Evolutionary conservation across 2,113 vertebrate genomes (phyloP).

Genomic region (Ciconia maguari): DNA sequence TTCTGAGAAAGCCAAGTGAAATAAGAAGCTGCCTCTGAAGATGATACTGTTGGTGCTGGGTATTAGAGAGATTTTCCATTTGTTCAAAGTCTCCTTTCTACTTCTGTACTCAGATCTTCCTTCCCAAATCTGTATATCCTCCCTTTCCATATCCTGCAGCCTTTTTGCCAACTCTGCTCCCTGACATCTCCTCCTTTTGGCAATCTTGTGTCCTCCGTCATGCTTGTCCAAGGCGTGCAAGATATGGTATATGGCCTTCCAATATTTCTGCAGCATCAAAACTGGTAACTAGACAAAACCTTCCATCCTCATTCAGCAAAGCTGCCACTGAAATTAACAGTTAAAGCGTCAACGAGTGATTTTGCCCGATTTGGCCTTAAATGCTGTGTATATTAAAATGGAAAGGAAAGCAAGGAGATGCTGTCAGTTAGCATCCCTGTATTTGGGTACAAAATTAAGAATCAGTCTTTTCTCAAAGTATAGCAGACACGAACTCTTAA

Average conservation of each 20-base stretch:
- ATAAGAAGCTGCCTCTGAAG: constrained; percentile 16
- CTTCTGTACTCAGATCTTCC: neutral
- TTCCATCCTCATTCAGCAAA: neutral
- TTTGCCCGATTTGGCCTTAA: constrained; percentile 9
- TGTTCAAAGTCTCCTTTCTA: neutral
- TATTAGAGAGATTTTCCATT: neutral
- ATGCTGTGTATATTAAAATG: neutral
- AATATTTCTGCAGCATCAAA: neutral
- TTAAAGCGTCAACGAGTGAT: neutral
- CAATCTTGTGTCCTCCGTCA: neutral
- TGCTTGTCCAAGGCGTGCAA: neutral
- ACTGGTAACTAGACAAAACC: neutral
- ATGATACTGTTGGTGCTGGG: neutral
- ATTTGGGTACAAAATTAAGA: neutral
- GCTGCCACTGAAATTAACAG: neutral
- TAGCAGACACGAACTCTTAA: neutral
- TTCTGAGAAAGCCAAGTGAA: constrained; percentile 32
- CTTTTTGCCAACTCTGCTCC: neutral
- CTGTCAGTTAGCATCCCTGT: constrained; percentile 24
- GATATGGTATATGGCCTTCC: accelerated
- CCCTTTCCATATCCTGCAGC: neutral
- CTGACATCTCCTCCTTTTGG: neutral
- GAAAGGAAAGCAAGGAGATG: neutral
- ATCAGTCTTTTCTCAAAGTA: constrained; percentile 24
- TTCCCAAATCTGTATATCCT: neutral